A percentile compares a stretch with the other conserved stretches of the same genome.
These are phyloP conservation scores for Pseudopipra pipra DNA, from an alignment of 2,113 vertebrate genomes.

Conservation along the genomic window DNA sequence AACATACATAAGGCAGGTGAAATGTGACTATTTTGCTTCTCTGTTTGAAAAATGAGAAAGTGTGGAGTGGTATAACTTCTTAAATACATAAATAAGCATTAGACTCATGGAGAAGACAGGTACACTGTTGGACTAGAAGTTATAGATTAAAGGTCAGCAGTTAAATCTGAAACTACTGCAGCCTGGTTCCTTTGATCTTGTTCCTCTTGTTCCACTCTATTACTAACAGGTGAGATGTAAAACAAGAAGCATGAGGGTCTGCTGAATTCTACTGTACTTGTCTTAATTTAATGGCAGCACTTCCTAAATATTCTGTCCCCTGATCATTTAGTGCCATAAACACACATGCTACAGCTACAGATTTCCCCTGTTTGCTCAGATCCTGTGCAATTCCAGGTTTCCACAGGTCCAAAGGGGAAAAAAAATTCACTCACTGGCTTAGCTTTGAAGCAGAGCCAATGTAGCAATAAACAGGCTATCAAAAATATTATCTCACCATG, in stretches of 20 bases:
- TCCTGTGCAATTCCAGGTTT: neutral
- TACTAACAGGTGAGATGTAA: neutral
- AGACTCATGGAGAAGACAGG: conserved; percentile 59
- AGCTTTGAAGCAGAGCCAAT: neutral
- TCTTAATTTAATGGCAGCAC: neutral
- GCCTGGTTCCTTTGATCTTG: conserved; percentile 6
- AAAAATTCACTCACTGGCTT: neutral
- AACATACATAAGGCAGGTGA: conserved; percentile 75
- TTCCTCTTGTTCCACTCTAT: neutral
- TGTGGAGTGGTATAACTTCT: conserved; percentile 78
- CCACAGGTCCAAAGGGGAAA: neutral
- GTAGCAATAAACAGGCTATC: neutral
- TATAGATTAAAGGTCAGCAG: conserved; percentile 35
- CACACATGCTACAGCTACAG: neutral
- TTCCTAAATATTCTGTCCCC: neutral
- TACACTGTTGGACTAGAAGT: neutral
- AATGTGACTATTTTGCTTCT: conserved; percentile 74
- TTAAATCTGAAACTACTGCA: conserved; percentile 33
- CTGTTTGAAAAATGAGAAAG: conserved; percentile 76
- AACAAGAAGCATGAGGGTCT: neutral
- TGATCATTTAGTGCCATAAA: neutral
- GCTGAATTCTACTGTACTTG: neutral
- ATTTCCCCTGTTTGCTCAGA: neutral
- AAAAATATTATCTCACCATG: neutral
- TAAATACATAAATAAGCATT: conserved; percentile 76